Evolutionary conservation across 2,888 invertebrate genomes (phyloP), one percentile per base, ranked within the genome.

Genomic region (Ochlodes sylvanus): DNA sequence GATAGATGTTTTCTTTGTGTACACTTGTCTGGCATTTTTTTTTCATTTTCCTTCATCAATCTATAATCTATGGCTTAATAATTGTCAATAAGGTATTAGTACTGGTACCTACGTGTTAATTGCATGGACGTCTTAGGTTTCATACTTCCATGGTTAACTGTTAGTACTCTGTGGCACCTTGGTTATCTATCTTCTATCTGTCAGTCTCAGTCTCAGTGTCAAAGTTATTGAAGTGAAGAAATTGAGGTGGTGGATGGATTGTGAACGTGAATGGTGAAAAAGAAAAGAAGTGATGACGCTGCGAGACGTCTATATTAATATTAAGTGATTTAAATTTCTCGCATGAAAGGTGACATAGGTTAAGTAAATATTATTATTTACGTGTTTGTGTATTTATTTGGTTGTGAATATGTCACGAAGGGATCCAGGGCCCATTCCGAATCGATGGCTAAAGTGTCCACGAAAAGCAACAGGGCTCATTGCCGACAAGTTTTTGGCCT

Each of bases 381-480:
- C 47, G 44, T 62, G 60, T 19, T 34, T 17, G 44, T 60, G 17
- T 44, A 56, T 47, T 38, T 47, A 55, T 55, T 61, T 34, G n/a
- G 14, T 68, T 62, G 61, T 68, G 44, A 84, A 56, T 70, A 92
- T 93, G 92, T 81, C 91, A 56, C 82, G 85, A 71, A 83, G 83
- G 73, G 89, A 91, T 76, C 80, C 92, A 12, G 92, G 96, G 21
- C 95, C 96, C n/a, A 91, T 98, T 69, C 98, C 98, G 14, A 95
- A 96, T 76, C 95, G 98, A 73, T 98, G 98, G 98, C 91, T 98
- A 15, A 94, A 96, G 73, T 98, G 98, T 85, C 98, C 98, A 63
- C 94, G 98, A 75, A 98, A 97, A 88, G 95, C 97, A 27, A 91
- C 94, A 38, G 94, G 91, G 58, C 87, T 98, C 61, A 95, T 98